Base-by-base conservation (phyloP, 2,888 invertebrate genomes). In the Prenolepis imparis region DNA sequence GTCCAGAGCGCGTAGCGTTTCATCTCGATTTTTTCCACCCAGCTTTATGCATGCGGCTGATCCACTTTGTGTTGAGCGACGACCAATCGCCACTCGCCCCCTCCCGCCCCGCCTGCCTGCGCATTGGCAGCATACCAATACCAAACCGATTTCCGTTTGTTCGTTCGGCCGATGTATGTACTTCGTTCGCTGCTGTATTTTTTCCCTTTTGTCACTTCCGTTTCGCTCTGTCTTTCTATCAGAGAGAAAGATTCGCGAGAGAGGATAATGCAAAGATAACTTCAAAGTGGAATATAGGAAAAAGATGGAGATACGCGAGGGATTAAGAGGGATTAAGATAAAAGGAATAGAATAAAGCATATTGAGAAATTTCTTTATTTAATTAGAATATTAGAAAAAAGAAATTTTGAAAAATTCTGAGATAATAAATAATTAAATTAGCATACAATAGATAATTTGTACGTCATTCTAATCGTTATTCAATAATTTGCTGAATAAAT, bases 41-140 rank as follows among this genome's bases (percentile, higher is more conserved):
- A 87, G 87, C 75, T 88, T 88, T 89, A 87, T 88, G 87, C 82
- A 87, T 75, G 81, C 86, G 86, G 88, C 89, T 85, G 87, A 89
- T 89, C 89, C 89, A 90, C 88, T 91, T 90, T 89, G 84, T 80
- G 36, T 36, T 36, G 64, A 68, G 70, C 85, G 85, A 86, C 83
- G 84, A 90, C 88, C 91, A 86, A 90, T 87, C 87, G 87, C 75
- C 82, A 68, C 75, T 63, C 68, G 28, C 41, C 6, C 18, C 73
- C 59, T 8, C 24, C 6, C 1, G 52, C 24, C 68, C 61, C 3
- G 28, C 28, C 28, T 28, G 28, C 28, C 36, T 5, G 85, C 48
- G 85, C 86, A 87, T 90, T 91, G 91, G 91, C 91, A 89, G 66
- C 57, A 70, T 87, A 89, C 90, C 91, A 90, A 88, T 86, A 74